Base-by-base conservation (phyloP, 2,797 vertebrate genomes). In the Onychomys leucogaster region DNA sequence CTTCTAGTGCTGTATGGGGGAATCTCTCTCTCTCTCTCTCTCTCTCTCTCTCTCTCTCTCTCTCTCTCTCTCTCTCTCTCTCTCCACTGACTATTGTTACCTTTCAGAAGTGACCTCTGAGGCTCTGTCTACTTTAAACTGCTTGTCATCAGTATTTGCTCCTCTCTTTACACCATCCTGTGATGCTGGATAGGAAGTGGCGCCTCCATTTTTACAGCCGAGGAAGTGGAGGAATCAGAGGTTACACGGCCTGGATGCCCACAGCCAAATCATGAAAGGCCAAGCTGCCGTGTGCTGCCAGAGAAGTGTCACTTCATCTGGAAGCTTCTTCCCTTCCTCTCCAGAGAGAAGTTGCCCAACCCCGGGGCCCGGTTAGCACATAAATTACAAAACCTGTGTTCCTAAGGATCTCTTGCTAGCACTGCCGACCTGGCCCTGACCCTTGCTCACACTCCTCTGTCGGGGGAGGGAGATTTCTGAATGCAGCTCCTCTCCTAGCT, bases 181-280 rank as follows among this genome's bases (percentile, higher is more conserved):
- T 88, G 89, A 49, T 61, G 67, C 77, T 89, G 67, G 46, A 63
- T 85, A 76, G 80, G 93, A 94, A 94, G 78, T 85, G 89, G 55
- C 89, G 57, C 77, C 76, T 91, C 94, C 91, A 59, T 95, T 95
- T 52, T 94, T 86, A 85, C 25, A 96, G 75, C 65, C 12, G 34
- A 91, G 95, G 87, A 97, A 96, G 77, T 63, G 5, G 85, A 96
- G 95, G 92, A 96, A 95, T 61, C 84, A 93, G 91, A 93, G 95
- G 91, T 88, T 94, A 80, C 80, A 46, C 59, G 61, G 88, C 84
- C 80, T 17, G 23, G 91, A 89, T 90, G 71, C 52, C 52, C 2
- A 71, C 76, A 90, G 67, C 41, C 69, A 88, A 73, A 94, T 78
- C 78, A n/a, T 23, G 12, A 90, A 77, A 84, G 46, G 65, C 17